These are phyloP conservation scores for Dipodomys stephensi DNA, from an alignment of 2,113 vertebrate genomes.

Conservation along the genomic window DNA sequence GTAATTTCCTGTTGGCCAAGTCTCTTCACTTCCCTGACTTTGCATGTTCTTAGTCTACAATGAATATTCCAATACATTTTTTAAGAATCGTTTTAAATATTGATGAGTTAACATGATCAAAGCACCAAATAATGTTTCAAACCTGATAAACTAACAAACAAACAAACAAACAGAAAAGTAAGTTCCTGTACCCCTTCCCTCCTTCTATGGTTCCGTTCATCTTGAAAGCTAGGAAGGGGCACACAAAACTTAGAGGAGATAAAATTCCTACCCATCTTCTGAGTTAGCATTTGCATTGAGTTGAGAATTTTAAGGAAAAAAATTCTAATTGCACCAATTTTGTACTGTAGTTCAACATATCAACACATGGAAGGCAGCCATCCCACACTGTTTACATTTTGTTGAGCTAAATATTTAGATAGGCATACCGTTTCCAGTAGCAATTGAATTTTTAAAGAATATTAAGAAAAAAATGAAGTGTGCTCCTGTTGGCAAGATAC, in stretches of 20 bases:
- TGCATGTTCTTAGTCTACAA: not conserved
- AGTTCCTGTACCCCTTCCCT: not conserved
- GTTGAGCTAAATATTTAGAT: constrained; percentile 54
- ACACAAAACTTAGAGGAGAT: not conserved
- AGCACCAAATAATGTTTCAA: not conserved
- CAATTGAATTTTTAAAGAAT: constrained; percentile 37
- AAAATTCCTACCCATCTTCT: not conserved
- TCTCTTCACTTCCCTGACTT: not conserved
- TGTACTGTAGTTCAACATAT: constrained; percentile 52
- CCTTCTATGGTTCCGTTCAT: not conserved
- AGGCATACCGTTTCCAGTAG: constrained; percentile 55
- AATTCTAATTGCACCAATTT: constrained; percentile 43
- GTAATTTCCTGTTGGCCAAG: not conserved
- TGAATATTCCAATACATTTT: not conserved
- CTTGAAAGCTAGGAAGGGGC: not conserved
- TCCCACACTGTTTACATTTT: constrained; percentile 45
- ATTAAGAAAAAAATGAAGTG: constrained; percentile 37
- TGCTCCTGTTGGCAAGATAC: constrained; percentile 28
- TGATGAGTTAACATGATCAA: not conserved
- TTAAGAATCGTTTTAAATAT: not conserved
- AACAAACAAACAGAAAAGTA: too few relatives aligned
- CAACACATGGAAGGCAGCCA: constrained; percentile 20
- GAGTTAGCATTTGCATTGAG: constrained; percentile 42
- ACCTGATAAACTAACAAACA: not conserved
- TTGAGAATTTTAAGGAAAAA: constrained; percentile 45